Percentiles rank a stretch among this genome's conserved stretches.
Conservation (phyloP, 2,888 invertebrate species). For the Dynastes maya region DNA sequence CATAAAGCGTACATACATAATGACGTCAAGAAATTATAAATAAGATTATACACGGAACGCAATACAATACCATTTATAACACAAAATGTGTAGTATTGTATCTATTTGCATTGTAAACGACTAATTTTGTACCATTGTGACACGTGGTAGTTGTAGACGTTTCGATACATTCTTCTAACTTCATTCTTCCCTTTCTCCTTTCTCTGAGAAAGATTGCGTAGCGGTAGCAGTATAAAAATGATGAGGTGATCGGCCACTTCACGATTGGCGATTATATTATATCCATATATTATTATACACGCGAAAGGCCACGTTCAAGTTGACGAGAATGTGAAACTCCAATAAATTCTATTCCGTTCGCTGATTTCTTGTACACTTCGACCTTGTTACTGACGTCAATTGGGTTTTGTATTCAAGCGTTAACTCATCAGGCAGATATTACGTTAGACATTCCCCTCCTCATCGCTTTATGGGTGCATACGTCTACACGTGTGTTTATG, state of each 20-base stretch:
- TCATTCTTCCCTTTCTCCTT: background rate
- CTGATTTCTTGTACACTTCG: conserved; percentile 19
- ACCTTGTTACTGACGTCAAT: conserved; percentile 36
- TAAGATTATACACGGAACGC: conserved; percentile 28
- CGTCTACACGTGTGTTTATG: conserved; percentile 17
- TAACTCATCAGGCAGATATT: conserved; percentile 17
- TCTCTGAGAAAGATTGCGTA: background rate
- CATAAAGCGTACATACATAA: conserved; percentile 11
- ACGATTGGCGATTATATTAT: background rate
- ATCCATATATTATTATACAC: background rate
- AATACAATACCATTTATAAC: conserved; percentile 29
- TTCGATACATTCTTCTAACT: background rate
- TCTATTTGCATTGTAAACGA: background rate
- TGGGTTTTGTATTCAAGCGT: conserved; percentile 17
- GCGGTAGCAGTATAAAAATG: background rate
- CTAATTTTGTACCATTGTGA: background rate
- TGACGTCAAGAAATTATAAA: conserved; percentile 42
- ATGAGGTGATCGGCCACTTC: background rate
- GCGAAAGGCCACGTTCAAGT: conserved; percentile 8
- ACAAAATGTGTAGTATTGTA: background rate
- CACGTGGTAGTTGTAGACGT: background rate
- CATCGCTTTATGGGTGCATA: background rate
- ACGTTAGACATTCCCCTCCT: conserved; percentile 14
- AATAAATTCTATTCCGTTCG: conserved; percentile 4
- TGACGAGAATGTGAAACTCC: conserved; percentile 4